Evolutionary conservation across 2,888 invertebrate species (phyloP), one percentile per base, ranked within the genome.

Genomic region (Tillus elongatus): DNA sequence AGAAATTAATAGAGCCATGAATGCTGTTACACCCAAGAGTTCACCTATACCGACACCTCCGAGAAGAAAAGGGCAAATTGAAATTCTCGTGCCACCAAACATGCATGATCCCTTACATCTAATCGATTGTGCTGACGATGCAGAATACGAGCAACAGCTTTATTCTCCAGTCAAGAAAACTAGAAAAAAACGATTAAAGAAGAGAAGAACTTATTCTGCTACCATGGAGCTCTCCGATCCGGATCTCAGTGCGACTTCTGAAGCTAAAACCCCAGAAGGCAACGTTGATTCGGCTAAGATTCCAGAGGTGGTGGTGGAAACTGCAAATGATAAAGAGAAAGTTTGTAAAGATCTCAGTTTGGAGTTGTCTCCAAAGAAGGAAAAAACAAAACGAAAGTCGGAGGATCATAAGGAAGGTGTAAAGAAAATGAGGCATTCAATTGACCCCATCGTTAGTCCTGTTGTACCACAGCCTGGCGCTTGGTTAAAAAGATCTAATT

Each of bases 71-170:
- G 81, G 76, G 29, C 79, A 79, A 58, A 82, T 93, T 46, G 89
- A 91, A 68, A 33, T 89, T 2, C 83, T 90, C 40, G 91, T 92
- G 58, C 95, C 93, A 33, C 86, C 86, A 16, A 91, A 95, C 61
- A 88, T 91, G 33, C 75, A 82, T 54, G 95, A 96, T 69, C 95
- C 95, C 1, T 66, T 96, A 34, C 91, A 92, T 67, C 69, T 96
- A 39, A 74, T 83, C 57, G 80, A 82, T 55, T 82, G 82, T 19
- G 72, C 83, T 29, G 85, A 86, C 56, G 81, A 84, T 52, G 83
- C 79, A 27, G 86, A 87, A 54, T 86, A 86, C 61, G 86, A 86
- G 55, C 82, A 85, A 51, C 78, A 82, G 49, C 65, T 87, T 3
- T 80, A 79, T 58, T 84, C 78, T 2, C 84, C 75, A 36, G 71